A percentile compares a stretch with the other conserved stretches of the same genome.
Evolutionary conservation across 2,888 invertebrate genomes (phyloP).

Genomic region (Cantharis rufa): DNA sequence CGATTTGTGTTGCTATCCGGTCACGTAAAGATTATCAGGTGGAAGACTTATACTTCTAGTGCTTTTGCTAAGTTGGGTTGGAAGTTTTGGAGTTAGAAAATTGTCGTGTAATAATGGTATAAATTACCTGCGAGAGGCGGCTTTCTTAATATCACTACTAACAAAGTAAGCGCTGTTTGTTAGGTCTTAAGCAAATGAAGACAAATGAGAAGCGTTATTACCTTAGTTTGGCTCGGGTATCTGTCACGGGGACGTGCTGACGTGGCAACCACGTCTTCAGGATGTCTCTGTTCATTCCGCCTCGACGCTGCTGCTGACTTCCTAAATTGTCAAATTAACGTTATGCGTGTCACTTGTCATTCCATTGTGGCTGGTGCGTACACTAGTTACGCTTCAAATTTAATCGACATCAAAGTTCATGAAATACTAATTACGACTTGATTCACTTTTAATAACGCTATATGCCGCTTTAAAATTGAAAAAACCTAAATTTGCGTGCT

Average conservation of each 20-base stretch:
- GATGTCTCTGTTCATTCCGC: constrained; percentile 41
- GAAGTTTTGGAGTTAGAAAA: constrained; percentile 14
- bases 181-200: constrained; percentile 54
- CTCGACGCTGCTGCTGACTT: constrained; percentile 42
- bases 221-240: constrained; percentile 52
- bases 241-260: constrained; percentile 46
- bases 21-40: constrained; percentile 22
- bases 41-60: constrained; percentile 12
- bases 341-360: constrained; percentile 35
- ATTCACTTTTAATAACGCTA: constrained; percentile 1
- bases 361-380: constrained; percentile 31
- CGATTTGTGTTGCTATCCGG: constrained; percentile 25
- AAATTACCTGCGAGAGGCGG: constrained; percentile 34
- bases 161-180: constrained; percentile 43
- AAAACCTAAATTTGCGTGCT: background rate
- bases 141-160: constrained; percentile 43
- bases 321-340: constrained; percentile 46
- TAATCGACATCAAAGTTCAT: constrained; percentile 22
- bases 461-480: background rate
- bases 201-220: constrained; percentile 55
- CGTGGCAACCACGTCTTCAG: constrained; percentile 39
- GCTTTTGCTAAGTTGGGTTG: constrained; percentile 6
- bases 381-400: constrained; percentile 24
- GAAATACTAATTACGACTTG: constrained; percentile 11
- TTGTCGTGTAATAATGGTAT: constrained; percentile 32